A percentile compares a stretch with the other conserved stretches of the same genome.
phyloP scores from a whole-genome alignment of 1,140 invertebrate species.

The Anastrepha obliqua region DNA sequence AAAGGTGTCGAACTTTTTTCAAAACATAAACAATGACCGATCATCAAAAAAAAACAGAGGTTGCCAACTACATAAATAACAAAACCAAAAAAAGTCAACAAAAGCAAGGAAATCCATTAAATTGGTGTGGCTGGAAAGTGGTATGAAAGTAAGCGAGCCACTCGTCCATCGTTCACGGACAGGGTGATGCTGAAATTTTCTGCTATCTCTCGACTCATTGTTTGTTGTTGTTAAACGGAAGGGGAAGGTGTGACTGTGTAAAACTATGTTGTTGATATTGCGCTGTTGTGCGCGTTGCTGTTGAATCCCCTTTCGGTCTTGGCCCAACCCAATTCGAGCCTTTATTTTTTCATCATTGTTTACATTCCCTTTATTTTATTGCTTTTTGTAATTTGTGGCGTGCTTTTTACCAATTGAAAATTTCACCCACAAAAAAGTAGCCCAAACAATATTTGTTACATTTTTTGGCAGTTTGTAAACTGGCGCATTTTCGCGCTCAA shows the following conservation, averaged over 20 bases:
- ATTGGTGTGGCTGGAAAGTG: background rate
- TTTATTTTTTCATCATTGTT: background rate
- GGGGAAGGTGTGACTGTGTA: background rate
- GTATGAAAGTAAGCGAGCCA: background rate
- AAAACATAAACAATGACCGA: too few species aligned
- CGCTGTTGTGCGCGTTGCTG: background rate
- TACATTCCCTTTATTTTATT: background rate
- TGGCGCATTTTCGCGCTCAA: background rate
- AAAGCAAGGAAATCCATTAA: background rate
- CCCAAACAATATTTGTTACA: background rate
- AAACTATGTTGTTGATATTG: background rate
- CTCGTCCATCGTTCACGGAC: background rate
- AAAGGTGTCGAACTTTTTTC: background rate
- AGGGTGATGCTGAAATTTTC: background rate
- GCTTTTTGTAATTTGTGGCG: background rate
- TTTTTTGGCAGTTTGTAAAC: background rate
- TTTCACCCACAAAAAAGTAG: background rate
- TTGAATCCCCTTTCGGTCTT: background rate
- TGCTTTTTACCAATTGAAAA: background rate
- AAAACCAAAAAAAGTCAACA: too few species aligned
- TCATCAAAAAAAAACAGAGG: too few species aligned
- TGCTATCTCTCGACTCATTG: background rate
- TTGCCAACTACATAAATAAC: too few species aligned
- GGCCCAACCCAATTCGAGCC: background rate
- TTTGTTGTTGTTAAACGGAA: background rate